phyloP scores from a whole-genome alignment of 2,797 vertebrate genomes.

The Pelodytes ibericus region DNA sequence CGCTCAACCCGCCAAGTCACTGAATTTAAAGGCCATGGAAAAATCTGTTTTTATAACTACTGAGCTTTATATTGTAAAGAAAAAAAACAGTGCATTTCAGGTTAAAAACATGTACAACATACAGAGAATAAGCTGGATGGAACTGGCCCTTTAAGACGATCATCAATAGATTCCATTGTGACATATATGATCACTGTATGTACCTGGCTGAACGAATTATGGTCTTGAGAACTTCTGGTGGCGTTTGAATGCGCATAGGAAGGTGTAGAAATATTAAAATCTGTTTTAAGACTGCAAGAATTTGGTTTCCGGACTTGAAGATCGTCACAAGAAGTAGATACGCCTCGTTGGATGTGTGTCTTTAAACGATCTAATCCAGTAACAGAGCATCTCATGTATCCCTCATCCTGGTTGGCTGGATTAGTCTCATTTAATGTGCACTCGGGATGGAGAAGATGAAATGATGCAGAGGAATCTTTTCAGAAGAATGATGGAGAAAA shows the following conservation, averaged over 20 bases:
- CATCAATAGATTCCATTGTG: too few relatives aligned
- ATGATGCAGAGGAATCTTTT: conserved; percentile 73
- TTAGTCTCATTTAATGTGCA: conserved; percentile 67
- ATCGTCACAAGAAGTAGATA: conserved; percentile 45
- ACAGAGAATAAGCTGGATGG: too few relatives aligned
- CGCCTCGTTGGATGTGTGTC: neutral
- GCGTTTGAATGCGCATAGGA: conserved; percentile 53
- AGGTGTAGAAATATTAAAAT: conserved; percentile 63
- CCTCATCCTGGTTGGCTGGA: conserved; percentile 55
- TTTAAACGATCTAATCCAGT: conserved; percentile 60
- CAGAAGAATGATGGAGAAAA: neutral
- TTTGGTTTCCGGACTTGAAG: conserved; percentile 35
- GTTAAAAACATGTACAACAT: too few relatives aligned
- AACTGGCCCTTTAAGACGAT: too few relatives aligned
- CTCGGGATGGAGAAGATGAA: conserved; percentile 74
- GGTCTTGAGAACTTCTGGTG: conserved; percentile 55
- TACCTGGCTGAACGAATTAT: conserved; percentile 62
- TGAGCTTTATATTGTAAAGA: too few relatives aligned
- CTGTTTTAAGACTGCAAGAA: conserved; percentile 68
- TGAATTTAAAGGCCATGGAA: too few relatives aligned
- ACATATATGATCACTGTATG: neutral
- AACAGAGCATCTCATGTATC: conserved; percentile 57
- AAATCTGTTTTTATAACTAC: too few relatives aligned
- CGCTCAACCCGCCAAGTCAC: too few relatives aligned
- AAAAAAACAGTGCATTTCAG: too few relatives aligned